Conservation (phyloP, 2,888 invertebrate species). For the Drosophila testacea region DNA sequence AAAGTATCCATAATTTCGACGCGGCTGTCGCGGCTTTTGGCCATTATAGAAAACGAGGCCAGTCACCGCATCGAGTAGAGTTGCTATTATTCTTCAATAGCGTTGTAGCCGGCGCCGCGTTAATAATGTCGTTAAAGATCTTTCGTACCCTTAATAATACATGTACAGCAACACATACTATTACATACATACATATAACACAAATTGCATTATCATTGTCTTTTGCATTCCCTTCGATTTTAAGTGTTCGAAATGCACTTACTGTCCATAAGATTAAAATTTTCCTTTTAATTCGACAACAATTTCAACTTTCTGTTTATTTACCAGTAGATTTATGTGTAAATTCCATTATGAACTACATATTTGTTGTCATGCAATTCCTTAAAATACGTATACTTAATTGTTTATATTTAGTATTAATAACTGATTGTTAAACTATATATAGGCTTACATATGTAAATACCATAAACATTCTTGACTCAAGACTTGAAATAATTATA, state of each 20-base stretch:
- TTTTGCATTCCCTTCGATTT: conserved; percentile 38
- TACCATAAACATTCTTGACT: neutral
- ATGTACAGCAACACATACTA: neutral
- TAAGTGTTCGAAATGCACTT: conserved; percentile 39
- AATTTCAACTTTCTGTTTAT: conserved; percentile 2
- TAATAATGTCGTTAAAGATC: conserved; percentile 66
- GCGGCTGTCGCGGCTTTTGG: conserved; percentile 59
- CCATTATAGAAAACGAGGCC: conserved; percentile 57
- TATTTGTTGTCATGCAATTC: neutral
- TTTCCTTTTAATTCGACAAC: conserved; percentile 39
- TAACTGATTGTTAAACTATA: neutral
- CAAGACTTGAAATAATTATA: neutral
- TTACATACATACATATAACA: neutral
- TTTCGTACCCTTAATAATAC: conserved; percentile 13
- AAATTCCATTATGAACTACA: neutral
- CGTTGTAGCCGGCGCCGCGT: conserved; percentile 34
- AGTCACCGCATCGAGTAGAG: conserved; percentile 9
- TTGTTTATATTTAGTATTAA: neutral
- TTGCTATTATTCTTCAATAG: conserved; percentile 10
- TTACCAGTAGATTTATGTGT: conserved; percentile 6
- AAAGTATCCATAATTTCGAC: conserved; percentile 72
- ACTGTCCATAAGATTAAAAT: conserved; percentile 14
- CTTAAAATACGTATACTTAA: neutral
- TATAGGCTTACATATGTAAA: neutral
- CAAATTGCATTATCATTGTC: conserved; percentile 2